phyloP scores from a whole-genome alignment of 2,888 invertebrate genomes.

The Herminia tarsipennalis region DNA sequence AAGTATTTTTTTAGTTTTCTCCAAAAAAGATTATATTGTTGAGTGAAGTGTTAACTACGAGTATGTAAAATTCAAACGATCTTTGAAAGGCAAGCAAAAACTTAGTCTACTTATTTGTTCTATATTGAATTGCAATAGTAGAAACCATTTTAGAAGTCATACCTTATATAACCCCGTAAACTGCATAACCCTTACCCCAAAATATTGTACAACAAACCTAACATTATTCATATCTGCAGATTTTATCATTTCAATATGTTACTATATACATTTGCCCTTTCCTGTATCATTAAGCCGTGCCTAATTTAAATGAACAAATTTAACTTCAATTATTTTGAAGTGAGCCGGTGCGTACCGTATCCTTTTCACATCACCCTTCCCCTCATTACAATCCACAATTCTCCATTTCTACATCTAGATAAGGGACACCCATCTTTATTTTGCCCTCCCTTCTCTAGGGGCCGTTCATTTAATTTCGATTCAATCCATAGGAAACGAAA shows the following conservation, averaged over 20 bases:
- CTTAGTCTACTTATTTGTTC: no score
- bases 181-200: not conserved
- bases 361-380: slow-evolving; percentile 82
- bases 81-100: no score
- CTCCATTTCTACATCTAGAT: slow-evolving; percentile 81
- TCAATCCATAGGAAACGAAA: slow-evolving; percentile 79
- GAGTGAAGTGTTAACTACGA: no score
- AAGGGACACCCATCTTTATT: slow-evolving; percentile 77
- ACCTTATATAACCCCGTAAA: not conserved
- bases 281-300: slow-evolving; percentile 58
- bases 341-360: slow-evolving; percentile 75
- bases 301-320: slow-evolving; percentile 83
- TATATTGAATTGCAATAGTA: slow-evolving; percentile 9
- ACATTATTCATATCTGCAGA: slow-evolving; percentile 39
- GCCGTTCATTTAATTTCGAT: slow-evolving; percentile 80
- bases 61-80: no score
- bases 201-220: slow-evolving; percentile 8
- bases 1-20: no score
- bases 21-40: no score
- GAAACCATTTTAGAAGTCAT: slow-evolving; percentile 10
- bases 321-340: slow-evolving; percentile 85
- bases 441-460: slow-evolving; percentile 69
- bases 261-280: slow-evolving; percentile 45
- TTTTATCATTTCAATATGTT: slow-evolving; percentile 43
- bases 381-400: slow-evolving; percentile 80